Conservation (phyloP, 2,113 vertebrate species). For the Ursus arctos region DNA sequence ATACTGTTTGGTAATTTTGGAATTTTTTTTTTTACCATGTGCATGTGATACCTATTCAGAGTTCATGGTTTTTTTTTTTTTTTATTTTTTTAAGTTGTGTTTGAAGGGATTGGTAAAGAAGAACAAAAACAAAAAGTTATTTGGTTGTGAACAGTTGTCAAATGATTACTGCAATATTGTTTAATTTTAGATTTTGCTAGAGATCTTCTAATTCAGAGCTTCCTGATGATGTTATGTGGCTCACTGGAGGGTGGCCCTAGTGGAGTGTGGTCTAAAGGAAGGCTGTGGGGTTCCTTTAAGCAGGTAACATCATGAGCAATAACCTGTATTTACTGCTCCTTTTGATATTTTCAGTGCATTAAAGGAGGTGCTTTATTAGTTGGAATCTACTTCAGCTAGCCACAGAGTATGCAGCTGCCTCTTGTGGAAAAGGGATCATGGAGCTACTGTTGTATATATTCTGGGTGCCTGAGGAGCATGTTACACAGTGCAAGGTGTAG, state of each 20-base stretch:
- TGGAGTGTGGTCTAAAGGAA: background rate
- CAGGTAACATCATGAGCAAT: background rate
- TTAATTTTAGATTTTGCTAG: constrained; percentile 58
- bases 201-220: constrained; percentile 14
- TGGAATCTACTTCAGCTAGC: constrained; percentile 39
- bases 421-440: constrained; percentile 13
- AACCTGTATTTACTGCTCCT: background rate
- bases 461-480: background rate
- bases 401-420: background rate
- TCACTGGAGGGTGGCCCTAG: background rate
- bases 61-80: background rate
- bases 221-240: background rate
- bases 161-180: constrained; percentile 36
- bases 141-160: constrained; percentile 37
- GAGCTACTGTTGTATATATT: background rate
- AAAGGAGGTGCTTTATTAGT: constrained; percentile 23
- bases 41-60: background rate
- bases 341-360: constrained; percentile 50
- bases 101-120: constrained; percentile 17
- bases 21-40: background rate
- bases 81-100: constrained; percentile 44
- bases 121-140: constrained; percentile 21
- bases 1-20: constrained; percentile 38
- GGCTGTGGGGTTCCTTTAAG: background rate
- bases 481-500: background rate